Conservation (phyloP, 2,113 vertebrate genomes). For the Leiothrix lutea region DNA sequence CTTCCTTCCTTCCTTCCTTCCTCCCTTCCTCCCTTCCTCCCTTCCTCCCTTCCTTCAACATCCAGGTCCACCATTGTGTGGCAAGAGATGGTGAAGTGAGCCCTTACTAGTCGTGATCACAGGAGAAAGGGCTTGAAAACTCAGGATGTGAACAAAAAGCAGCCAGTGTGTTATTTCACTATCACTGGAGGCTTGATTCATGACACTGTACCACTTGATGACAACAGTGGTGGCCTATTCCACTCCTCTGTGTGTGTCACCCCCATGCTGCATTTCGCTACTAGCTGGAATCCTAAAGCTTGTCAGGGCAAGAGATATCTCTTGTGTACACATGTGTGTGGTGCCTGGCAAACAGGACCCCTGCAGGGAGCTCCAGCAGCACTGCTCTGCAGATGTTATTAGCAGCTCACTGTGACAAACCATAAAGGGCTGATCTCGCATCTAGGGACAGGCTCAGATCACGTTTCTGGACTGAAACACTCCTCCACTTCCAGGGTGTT, state of each 20-base stretch:
- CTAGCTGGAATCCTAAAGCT: neutral
- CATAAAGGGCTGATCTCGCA: neutral
- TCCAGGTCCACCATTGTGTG: fast-evolving
- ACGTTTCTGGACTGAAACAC: neutral
- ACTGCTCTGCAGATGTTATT: slow-evolving; percentile 15
- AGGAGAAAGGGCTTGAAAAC: neutral
- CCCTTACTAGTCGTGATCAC: neutral
- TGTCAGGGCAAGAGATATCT: neutral
- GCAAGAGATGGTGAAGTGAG: neutral
- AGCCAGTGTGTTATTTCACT: neutral
- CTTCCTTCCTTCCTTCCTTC: too few species aligned
- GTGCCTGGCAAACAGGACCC: neutral
- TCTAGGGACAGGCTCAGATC: neutral
- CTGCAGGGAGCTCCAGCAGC: neutral
- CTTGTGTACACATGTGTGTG: neutral
- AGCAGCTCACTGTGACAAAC: neutral
- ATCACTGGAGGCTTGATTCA: neutral
- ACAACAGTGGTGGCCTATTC: neutral
- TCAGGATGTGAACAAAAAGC: neutral
- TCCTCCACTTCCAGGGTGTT: neutral
- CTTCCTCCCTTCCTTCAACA: neutral
- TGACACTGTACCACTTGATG: neutral
- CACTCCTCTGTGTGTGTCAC: neutral
- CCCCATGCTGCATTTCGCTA: neutral
- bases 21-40: too few species aligned